phyloP scores from a whole-genome alignment of 1,140 invertebrate genomes.

The Lasioglossum albipes region DNA sequence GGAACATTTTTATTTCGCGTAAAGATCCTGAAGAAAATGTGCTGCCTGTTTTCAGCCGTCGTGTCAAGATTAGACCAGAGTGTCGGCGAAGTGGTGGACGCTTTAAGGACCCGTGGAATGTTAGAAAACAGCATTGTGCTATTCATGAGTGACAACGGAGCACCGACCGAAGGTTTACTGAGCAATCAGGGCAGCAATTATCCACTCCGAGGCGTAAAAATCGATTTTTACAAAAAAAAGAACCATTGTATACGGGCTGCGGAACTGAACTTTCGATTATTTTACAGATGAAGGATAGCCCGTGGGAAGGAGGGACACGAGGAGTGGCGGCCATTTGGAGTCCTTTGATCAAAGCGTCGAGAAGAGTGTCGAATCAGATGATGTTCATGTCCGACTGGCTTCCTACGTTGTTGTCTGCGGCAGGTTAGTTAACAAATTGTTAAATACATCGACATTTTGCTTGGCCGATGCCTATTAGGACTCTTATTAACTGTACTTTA shows the following conservation, averaged over 20 bases:
- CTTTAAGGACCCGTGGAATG: conserved; percentile 85
- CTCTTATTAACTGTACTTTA: too few relatives aligned
- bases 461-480: too few relatives aligned
- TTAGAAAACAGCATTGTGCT: conserved; percentile 87
- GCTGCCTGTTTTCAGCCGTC: conserved; percentile 84
- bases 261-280: not conserved
- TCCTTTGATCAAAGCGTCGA: conserved; percentile 82
- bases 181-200: conserved; percentile 92
- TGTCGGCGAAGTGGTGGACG: conserved; percentile 87
- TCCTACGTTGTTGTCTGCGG: conserved; percentile 87
- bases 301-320: conserved; percentile 92
- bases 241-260: not conserved
- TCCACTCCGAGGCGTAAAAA: conserved; percentile 89
- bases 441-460: not conserved
- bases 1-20: too few relatives aligned
- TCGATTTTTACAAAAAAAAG: not conserved
- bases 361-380: conserved; percentile 86
- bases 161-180: conserved; percentile 85
- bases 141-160: conserved; percentile 91
- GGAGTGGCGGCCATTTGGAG: conserved; percentile 90
- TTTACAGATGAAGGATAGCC: conserved; percentile 86
- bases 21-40: too few relatives aligned
- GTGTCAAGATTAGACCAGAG: conserved; percentile 92
- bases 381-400: conserved; percentile 94
- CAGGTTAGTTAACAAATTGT: conserved; percentile 73